Conservation (phyloP, 2,797 vertebrate species). For the Eulemur coronatus region DNA sequence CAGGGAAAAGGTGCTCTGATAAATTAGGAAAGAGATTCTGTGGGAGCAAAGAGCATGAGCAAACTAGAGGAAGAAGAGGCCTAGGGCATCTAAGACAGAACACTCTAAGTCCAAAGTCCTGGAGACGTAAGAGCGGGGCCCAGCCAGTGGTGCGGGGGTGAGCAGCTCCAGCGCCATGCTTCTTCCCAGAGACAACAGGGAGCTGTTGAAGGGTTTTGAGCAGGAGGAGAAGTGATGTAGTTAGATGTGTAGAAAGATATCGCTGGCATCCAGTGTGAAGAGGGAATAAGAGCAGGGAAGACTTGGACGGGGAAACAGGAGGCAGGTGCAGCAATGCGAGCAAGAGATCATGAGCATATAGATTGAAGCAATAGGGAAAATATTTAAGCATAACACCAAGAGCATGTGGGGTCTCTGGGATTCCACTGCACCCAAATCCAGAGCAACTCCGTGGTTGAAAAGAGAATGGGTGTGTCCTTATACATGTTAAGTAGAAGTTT, state of each 20-base stretch:
- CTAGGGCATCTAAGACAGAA: rapidly evolving
- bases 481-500: neutral
- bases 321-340: neutral
- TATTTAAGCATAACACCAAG: neutral
- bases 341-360: rapidly evolving
- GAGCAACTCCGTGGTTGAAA: neutral
- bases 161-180: neutral
- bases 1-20: neutral
- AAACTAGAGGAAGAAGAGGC: neutral
- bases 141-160: rapidly evolving
- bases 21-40: neutral
- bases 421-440: neutral
- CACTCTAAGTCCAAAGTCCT: neutral
- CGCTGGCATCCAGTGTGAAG: neutral
- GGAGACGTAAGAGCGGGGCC: neutral
- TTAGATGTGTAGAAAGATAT: neutral
- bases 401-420: neutral
- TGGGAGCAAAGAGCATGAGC: neutral
- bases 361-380: neutral
- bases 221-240: neutral
- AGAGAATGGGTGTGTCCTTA: neutral
- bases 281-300: neutral
- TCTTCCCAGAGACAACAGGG: neutral
- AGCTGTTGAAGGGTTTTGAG: neutral
- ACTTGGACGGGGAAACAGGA: neutral